Base-by-base conservation (phyloP, 2,113 vertebrate genomes). In the Anthoscopus minutus region DNA sequence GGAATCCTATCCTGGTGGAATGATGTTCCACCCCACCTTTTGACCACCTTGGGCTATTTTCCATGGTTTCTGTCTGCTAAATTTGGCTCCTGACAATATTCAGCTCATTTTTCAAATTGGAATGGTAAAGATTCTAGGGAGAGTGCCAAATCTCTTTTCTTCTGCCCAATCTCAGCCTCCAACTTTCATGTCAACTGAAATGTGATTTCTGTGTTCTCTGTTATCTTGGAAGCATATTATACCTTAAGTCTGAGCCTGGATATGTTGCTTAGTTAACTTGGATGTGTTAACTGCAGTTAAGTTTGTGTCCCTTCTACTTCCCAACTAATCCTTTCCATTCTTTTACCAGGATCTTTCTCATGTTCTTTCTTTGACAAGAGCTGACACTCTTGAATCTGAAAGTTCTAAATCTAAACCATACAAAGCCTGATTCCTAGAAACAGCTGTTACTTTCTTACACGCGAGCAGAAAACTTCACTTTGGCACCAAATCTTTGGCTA, bases 181-280 rank as follows among this genome's bases (percentile, higher is more conserved):
- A 73, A 0, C 37, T 66, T 72, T 37, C 62, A 35, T 1, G 2
- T 80, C 23, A 33, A 3, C 13, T 70, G 37, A 31, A 44, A 28
- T 64, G 37, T 5, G 4, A 28, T 38, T 66, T 17, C 21, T 0
- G 0, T 47, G 33, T 82, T 58, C 50, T 47, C 40, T 89, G 7
- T 73, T 33, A 15, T 56, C 35, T 77, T 77, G 56, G 27, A 93
- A 90, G 13, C 4, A 23, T 61, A 7, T 45, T 66, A 9, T 42
- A 31, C 33, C 16, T 81, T 42, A 10, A 10, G 25, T 37, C 42
- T 79, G 57, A 47, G 60, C 44, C 40, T 90, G 57, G 40, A 53
- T 57, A 12, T 53, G 14, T 37, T 82, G 28, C 25, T 76, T 6
- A 2, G 40, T n/a, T n/a, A n/a, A n/a, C n/a, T n/a, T 21, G 4